A percentile compares a stretch with the other conserved stretches of the same genome.
Evolutionary conservation across 2,113 vertebrate genomes (phyloP).

Genomic region (Brachypteracias leptosomus): DNA sequence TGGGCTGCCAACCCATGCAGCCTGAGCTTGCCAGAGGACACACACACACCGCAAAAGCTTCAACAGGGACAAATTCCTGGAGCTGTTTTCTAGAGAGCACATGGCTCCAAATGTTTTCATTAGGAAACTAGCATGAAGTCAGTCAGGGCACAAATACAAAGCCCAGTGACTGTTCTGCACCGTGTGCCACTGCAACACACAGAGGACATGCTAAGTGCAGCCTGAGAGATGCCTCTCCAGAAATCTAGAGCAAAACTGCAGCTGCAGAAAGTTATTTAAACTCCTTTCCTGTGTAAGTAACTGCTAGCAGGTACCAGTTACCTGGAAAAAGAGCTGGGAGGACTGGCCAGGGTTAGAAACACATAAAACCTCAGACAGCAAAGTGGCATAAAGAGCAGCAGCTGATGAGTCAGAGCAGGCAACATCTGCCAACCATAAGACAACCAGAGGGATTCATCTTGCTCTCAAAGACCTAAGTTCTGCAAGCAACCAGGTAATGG

Average conservation of each 20-base stretch:
- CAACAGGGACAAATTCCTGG: not conserved
- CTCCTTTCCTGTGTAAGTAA: not conserved
- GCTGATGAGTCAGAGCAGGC: fast-evolving
- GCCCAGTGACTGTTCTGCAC: not conserved
- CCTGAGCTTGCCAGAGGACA: fast-evolving
- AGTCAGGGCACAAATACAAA: not conserved
- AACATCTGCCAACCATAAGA: not conserved
- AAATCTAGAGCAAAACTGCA: not conserved
- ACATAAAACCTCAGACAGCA: fast-evolving
- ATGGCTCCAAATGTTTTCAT: not conserved
- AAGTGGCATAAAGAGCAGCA: fast-evolving
- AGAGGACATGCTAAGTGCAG: fast-evolving
- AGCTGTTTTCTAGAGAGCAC: not conserved
- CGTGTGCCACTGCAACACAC: not conserved
- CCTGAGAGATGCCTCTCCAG: not conserved
- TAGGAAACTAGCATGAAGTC: not conserved
- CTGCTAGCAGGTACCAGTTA: not conserved
- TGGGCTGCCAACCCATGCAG: fast-evolving
- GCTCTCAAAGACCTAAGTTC: not conserved
- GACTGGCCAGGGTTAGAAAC: not conserved
- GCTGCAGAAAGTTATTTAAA: not conserved
- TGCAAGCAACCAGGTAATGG: not conserved
- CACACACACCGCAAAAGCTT: not conserved
- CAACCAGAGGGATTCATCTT: not conserved
- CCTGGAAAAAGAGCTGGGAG: not conserved